phyloP scores from a whole-genome alignment of 2,888 invertebrate genomes.

The Myopa tessellatipennis region DNA sequence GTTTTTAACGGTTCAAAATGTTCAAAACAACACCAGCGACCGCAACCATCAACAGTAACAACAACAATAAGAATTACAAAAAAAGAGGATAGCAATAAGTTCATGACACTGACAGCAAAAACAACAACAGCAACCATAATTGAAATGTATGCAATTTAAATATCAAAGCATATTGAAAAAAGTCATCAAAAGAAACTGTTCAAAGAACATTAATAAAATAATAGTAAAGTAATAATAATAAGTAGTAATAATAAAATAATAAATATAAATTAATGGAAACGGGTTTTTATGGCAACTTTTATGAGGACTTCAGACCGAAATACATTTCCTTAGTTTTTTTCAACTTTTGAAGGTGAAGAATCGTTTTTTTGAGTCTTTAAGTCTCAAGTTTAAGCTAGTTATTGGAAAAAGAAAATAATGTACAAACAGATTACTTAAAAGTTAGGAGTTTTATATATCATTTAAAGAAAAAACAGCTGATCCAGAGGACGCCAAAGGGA shows the following conservation, averaged over 20 bases:
- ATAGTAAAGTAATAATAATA: conserved; percentile 16
- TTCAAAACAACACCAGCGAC: not conserved
- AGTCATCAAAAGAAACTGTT: not conserved
- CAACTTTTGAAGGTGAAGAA: too few species aligned
- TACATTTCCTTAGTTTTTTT: too few species aligned
- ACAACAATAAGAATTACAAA: not conserved
- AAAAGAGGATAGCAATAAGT: not conserved
- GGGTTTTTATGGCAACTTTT: conserved; percentile 11
- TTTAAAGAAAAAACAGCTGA: too few species aligned
- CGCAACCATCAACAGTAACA: not conserved
- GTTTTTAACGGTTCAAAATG: not conserved
- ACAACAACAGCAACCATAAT: not conserved
- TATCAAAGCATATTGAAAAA: conserved; percentile 20
- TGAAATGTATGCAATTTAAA: conserved; percentile 27
- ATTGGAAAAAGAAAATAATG: too few species aligned
- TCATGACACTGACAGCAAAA: not conserved
- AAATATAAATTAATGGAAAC: too few species aligned
- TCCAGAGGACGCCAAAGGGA: not conserved
- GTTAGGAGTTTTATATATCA: too few species aligned
- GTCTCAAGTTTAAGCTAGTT: too few species aligned
- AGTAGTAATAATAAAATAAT: conserved; percentile 2
- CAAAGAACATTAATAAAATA: conserved; percentile 22
- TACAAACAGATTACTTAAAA: too few species aligned
- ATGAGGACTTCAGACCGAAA: not conserved
- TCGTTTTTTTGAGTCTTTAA: too few species aligned